These are phyloP conservation scores for Valencia hispanica DNA, from an alignment of 2,797 vertebrate species.

Conservation along the genomic window DNA sequence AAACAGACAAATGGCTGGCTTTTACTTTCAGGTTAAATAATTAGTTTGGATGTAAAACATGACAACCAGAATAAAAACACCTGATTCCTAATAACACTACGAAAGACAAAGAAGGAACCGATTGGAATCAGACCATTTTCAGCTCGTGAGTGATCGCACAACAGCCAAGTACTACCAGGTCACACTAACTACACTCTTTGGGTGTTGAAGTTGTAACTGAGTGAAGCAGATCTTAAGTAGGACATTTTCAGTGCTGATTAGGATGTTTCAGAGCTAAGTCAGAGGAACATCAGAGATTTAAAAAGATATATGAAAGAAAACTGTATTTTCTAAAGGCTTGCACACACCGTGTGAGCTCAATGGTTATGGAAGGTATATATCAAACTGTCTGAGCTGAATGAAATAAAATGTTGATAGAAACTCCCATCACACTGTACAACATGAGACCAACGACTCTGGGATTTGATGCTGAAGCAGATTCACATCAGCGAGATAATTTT, in stretches of 20 bases:
- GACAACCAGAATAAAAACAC: neutral
- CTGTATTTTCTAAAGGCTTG: neutral
- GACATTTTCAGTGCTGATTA: neutral
- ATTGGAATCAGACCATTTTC: neutral
- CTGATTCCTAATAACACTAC: neutral
- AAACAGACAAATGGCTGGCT: neutral
- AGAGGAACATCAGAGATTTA: neutral
- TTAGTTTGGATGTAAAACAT: conserved; percentile 12
- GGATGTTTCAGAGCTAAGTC: neutral
- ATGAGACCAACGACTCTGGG: no score
- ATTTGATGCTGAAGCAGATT: neutral
- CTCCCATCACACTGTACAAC: neutral
- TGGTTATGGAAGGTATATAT: neutral
- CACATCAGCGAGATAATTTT: neutral
- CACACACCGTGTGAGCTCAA: neutral
- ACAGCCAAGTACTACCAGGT: neutral
- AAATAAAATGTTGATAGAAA: neutral
- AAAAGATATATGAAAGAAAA: neutral
- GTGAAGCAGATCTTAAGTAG: neutral
- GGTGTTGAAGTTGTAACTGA: neutral
- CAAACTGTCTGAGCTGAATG: neutral
- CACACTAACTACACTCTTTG: neutral
- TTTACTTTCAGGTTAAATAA: conserved; percentile 29
- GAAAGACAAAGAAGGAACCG: neutral
- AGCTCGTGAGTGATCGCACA: neutral